phyloP scores from a whole-genome alignment of 2,888 invertebrate genomes.

The Aquatica leii region DNA sequence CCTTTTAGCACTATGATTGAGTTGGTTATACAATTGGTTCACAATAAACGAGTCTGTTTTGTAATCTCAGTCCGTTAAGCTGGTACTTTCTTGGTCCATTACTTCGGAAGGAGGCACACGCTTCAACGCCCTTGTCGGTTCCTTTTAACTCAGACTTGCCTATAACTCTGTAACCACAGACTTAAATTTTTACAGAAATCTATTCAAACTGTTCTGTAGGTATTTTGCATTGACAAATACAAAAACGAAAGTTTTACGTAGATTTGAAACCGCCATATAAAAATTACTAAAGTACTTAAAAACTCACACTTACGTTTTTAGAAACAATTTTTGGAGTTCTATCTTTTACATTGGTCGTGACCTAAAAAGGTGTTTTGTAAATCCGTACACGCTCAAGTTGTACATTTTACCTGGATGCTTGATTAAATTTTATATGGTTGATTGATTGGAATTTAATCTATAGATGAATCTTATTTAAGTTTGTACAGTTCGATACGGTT shows the following conservation, averaged over 20 bases:
- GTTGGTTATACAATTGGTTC: conserved; percentile 23
- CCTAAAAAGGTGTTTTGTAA: neutral
- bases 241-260: too few relatives aligned
- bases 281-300: too few relatives aligned
- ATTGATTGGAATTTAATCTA: neutral
- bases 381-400: neutral
- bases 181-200: neutral
- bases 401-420: neutral
- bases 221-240: too few relatives aligned
- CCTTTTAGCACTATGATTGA: conserved; percentile 13
- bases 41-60: conserved; percentile 46
- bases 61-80: conserved; percentile 45
- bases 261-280: too few relatives aligned
- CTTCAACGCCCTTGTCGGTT: conserved; percentile 59
- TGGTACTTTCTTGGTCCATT: conserved; percentile 54
- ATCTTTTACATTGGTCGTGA: neutral
- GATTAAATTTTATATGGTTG: neutral
- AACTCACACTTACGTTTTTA: too few relatives aligned
- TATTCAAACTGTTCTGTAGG: too few relatives aligned
- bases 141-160: conserved; percentile 50
- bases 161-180: conserved; percentile 5
- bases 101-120: conserved; percentile 54
- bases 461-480: neutral
- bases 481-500: too few relatives aligned
- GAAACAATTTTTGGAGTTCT: neutral